Percentiles rank a stretch among this genome's conserved stretches.
Conservation (phyloP, 2,888 invertebrate species). For the Hirudinaria manillensis region DNA sequence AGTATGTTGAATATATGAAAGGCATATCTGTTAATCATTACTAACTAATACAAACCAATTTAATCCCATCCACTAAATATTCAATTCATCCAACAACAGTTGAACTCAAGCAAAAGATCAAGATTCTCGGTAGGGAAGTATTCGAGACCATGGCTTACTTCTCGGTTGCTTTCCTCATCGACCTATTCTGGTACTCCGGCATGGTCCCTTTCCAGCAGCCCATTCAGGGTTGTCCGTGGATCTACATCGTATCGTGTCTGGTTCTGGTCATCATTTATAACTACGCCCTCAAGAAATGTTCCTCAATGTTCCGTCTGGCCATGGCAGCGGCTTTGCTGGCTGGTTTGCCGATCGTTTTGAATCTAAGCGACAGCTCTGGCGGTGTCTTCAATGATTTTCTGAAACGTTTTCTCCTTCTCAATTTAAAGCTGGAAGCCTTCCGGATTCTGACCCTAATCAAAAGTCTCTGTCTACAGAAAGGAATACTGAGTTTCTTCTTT, state of each 20-base stretch:
- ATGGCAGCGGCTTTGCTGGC: background rate
- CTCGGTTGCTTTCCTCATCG: slow-evolving; percentile 2
- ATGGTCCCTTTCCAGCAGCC: background rate
- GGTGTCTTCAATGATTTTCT: background rate
- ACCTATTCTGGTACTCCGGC: slow-evolving; percentile 1
- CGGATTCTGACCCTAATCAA: slow-evolving; percentile 2
- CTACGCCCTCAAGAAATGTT: slow-evolving; percentile 3
- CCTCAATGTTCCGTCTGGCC: slow-evolving; percentile 10
- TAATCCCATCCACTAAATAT: too few species aligned
- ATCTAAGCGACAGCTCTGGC: background rate
- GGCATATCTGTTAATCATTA: too few species aligned
- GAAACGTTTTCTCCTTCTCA: background rate
- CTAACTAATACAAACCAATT: too few species aligned
- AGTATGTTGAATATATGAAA: too few species aligned
- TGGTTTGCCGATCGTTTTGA: background rate
- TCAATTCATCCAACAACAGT: too few species aligned
- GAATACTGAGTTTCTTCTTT: background rate
- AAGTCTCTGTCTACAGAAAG: background rate
- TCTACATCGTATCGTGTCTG: background rate
- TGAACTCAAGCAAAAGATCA: too few species aligned
- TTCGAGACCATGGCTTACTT: slow-evolving; percentile 4
- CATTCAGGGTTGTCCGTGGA: background rate
- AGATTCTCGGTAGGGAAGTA: background rate
- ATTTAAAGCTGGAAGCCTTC: background rate
- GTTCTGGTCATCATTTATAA: background rate